These are phyloP conservation scores for Mirounga angustirostris DNA, from an alignment of 2,113 vertebrate genomes.

Conservation along the genomic window DNA sequence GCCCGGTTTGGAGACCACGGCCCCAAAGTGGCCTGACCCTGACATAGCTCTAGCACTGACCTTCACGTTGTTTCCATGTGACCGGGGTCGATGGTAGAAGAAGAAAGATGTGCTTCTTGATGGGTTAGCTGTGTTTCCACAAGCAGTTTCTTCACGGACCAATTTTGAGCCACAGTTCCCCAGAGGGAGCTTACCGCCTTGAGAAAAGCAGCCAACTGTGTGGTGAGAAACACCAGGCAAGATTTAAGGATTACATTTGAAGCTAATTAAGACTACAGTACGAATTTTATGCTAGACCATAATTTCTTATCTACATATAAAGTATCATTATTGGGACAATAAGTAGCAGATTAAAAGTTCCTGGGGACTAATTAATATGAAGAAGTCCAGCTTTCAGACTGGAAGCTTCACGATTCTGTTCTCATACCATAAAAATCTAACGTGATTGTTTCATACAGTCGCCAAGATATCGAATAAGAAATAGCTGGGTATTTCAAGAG, in stretches of 20 bases:
- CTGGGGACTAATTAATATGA: slow-evolving; percentile 81
- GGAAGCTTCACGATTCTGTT: slow-evolving; percentile 54
- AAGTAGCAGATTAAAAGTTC: slow-evolving; percentile 76
- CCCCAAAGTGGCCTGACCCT: not conserved
- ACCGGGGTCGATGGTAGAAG: not conserved
- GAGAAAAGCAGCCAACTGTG: not conserved
- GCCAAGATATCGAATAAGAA: slow-evolving; percentile 17
- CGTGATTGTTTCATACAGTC: slow-evolving; percentile 30
- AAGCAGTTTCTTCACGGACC: not conserved
- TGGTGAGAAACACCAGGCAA: slow-evolving; percentile 50
- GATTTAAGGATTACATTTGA: slow-evolving; percentile 75
- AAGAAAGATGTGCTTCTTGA: not conserved
- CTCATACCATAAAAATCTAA: slow-evolving; percentile 54
- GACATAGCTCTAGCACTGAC: accelerated
- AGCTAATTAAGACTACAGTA: slow-evolving; percentile 82
- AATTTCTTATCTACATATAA: slow-evolving; percentile 82
- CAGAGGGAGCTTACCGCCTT: not conserved
- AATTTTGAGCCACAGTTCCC: not conserved
- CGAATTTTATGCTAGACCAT: slow-evolving; percentile 79
- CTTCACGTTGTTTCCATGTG: not conserved
- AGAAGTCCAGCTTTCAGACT: slow-evolving; percentile 73
- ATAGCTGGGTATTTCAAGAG: not conserved
- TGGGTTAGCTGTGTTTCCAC: not conserved
- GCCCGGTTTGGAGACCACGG: not conserved
- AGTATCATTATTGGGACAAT: slow-evolving; percentile 75